Evolutionary conservation across 2,113 vertebrate genomes (phyloP).

Genomic region (Tor tambroides): DNA sequence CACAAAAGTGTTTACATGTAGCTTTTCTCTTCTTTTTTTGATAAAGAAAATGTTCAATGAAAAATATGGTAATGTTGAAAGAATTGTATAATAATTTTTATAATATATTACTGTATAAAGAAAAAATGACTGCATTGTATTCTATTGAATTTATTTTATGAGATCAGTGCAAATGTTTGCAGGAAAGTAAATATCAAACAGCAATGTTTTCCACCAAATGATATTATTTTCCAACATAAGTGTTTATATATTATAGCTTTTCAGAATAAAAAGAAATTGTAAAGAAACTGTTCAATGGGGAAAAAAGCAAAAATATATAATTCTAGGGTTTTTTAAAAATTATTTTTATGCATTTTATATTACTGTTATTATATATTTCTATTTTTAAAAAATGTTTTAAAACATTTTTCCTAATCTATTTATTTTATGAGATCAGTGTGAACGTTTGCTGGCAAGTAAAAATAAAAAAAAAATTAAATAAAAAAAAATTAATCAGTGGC

Average conservation of each 20-base stretch:
- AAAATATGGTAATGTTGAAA: too few relatives aligned
- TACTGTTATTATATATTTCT: not conserved
- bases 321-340: too few relatives aligned
- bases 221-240: not conserved
- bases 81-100: too few relatives aligned
- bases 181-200: not conserved
- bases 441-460: not conserved
- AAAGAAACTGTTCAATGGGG: not conserved
- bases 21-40: too few relatives aligned
- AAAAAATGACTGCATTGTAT: not conserved
- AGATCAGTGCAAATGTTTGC: too few relatives aligned
- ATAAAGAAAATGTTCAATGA: too few relatives aligned
- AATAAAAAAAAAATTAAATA: not conserved
- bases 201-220: not conserved
- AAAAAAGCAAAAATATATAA: not conserved
- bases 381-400: not conserved
- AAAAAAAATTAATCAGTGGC: not conserved
- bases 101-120: not conserved
- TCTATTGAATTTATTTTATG: not conserved
- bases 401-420: not conserved
- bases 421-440: not conserved
- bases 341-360: too few relatives aligned
- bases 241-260: not conserved
- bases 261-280: not conserved
- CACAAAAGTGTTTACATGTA: too few relatives aligned